Evolutionary conservation across 2,113 vertebrate genomes (phyloP), one percentile per base, ranked within the genome.

Genomic region (Tragelaphus imberbis): DNA sequence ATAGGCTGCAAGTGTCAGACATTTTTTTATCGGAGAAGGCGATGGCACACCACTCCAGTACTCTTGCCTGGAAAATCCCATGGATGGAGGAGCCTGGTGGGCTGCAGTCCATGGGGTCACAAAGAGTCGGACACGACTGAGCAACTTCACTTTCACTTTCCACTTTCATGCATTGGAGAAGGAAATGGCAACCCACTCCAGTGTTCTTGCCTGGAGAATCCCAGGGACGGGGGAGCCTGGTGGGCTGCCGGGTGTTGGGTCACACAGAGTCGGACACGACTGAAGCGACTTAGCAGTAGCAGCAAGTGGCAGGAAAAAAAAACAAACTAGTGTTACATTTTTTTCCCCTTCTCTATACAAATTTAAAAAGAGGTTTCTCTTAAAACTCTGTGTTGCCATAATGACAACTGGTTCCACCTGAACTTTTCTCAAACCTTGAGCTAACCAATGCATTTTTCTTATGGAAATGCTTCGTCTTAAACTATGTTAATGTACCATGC

Each of bases 121-220:
- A 0, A 30, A 15, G 28, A 63, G 61, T 63, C 1, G 0, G 61
- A 63, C 28, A 15, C 2, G 28, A 30, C 28, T 63, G 28, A 63
- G 61, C 6, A 2, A 63, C 61, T 30, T 61, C 59, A 30, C n/a
- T n/a, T n/a, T 61, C 59, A 28, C 59, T 13, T 61, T 61, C 14
- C 59, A 61, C 27, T 61, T 61, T 61, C 59, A 61, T 28, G 59
- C 27, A 61, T 0, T 61, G 27, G 28, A 63, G 59, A 63, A 63
- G 59, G 28, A 30, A 63, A 63, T 63, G 61, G 28, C 61, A 63
- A 63, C 61, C 61, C 61, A 63, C 61, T 63, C 13, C 61, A 63
- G 2, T 63, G 28, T 63, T 63, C 61, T 63, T 63, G 61, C 61
- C 28, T 63, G 61, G 61, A 63, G 28, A 63, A 63, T 30, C 28